phyloP scores from a whole-genome alignment of 2,888 invertebrate species.

The Xanthia togata region DNA sequence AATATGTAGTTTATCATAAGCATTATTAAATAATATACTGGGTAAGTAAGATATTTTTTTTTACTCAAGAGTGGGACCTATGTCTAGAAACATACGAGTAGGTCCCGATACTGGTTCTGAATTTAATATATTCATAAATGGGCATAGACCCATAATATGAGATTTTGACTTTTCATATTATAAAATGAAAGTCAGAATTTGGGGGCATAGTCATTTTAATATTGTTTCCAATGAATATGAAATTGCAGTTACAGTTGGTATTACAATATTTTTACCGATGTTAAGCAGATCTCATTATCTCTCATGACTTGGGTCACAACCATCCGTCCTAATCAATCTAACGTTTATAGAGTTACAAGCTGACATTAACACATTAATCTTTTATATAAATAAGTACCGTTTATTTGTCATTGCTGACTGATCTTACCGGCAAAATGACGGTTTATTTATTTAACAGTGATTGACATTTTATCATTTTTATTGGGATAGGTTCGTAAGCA shows the following conservation, averaged over 20 bases:
- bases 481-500: constrained; percentile 22
- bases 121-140: neutral
- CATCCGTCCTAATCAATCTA: constrained; percentile 77
- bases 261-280: neutral
- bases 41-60: neutral
- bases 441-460: constrained; percentile 57
- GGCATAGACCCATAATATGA: neutral
- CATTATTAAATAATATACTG: neutral
- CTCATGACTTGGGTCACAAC: constrained; percentile 61
- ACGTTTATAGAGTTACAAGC: constrained; percentile 79
- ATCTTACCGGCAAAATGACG: constrained; percentile 66
- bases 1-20: neutral
- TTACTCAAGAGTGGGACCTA: neutral
- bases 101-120: too few relatives aligned
- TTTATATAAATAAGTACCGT: constrained; percentile 66
- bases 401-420: constrained; percentile 73
- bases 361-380: constrained; percentile 79
- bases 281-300: neutral
- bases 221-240: neutral
- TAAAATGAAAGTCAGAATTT: neutral
- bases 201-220: neutral
- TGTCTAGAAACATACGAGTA: too few relatives aligned
- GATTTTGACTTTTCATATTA: neutral
- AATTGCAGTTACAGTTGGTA: neutral
- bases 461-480: constrained; percentile 45